Conservation (phyloP, 2,113 vertebrate genomes). For the Crotalus viridis region DNA sequence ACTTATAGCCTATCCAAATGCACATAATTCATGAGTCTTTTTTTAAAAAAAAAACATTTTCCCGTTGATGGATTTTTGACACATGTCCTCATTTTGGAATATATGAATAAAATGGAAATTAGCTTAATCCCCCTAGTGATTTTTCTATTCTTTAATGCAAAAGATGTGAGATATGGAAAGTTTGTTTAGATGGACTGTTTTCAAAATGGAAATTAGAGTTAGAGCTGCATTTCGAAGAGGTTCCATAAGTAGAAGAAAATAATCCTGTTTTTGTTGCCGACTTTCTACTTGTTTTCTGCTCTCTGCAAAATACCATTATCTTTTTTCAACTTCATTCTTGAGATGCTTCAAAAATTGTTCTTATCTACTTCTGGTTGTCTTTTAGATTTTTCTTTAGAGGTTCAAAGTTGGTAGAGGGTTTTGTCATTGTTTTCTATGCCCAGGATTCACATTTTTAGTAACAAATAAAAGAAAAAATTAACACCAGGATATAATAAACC, state of each 20-base stretch:
- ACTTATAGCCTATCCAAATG: slow-evolving; percentile 14
- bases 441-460: no score
- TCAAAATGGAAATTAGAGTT: not conserved
- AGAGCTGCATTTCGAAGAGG: not conserved
- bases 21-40: slow-evolving; percentile 20
- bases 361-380: not conserved
- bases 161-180: not conserved
- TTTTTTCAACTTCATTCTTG: not conserved
- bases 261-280: not conserved
- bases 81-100: not conserved
- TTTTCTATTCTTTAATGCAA: not conserved
- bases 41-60: slow-evolving; percentile 12
- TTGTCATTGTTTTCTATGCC: not conserved
- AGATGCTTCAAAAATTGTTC: not conserved
- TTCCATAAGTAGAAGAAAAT: not conserved
- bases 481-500: no score
- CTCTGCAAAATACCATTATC: not conserved
- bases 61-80: slow-evolving; percentile 8
- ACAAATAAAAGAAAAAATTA: no score
- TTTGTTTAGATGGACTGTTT: not conserved
- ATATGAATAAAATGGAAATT: slow-evolving; percentile 3
- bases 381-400: not conserved
- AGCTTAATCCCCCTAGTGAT: not conserved
- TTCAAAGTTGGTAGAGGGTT: not conserved
- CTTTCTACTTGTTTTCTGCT: not conserved